A percentile compares a stretch with the other conserved stretches of the same genome.
phyloP scores from a whole-genome alignment of 2,113 vertebrate species.

The Plectropomus leopardus region DNA sequence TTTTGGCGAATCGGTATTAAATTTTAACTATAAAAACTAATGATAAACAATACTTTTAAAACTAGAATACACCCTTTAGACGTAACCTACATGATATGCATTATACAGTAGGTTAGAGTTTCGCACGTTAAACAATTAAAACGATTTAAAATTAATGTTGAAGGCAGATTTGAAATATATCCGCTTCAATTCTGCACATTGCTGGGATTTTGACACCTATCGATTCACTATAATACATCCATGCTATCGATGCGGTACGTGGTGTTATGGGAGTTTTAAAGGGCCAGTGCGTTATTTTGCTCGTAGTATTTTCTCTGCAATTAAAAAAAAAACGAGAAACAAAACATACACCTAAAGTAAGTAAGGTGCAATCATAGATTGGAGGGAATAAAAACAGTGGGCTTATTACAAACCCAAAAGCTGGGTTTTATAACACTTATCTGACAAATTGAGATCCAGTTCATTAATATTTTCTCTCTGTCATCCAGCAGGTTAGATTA shows the following conservation, averaged over 20 bases:
- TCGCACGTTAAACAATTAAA: neutral
- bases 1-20: fast-evolving
- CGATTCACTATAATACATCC: no score
- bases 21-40: neutral
- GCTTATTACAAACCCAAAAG: neutral
- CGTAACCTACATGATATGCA: no score
- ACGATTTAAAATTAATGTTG: neutral
- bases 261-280: slow-evolving; percentile 33
- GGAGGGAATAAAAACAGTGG: neutral
- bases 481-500: no score
- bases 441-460: neutral
- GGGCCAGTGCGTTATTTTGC: slow-evolving; percentile 16
- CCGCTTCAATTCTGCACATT: neutral
- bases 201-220: fast-evolving
- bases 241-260: no score
- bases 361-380: no score
- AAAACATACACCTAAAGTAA: no score
- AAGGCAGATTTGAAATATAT: neutral
- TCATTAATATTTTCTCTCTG: neutral
- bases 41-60: no score
- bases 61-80: fast-evolving
- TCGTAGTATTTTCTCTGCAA: neutral
- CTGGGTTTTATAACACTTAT: neutral
- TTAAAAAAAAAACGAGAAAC: neutral
- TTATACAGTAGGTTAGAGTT: fast-evolving